A percentile compares a stretch with the other conserved stretches of the same genome.
These are phyloP conservation scores for Drosophila mimetica DNA, from an alignment of 2,888 invertebrate genomes.

Conservation along the genomic window DNA sequence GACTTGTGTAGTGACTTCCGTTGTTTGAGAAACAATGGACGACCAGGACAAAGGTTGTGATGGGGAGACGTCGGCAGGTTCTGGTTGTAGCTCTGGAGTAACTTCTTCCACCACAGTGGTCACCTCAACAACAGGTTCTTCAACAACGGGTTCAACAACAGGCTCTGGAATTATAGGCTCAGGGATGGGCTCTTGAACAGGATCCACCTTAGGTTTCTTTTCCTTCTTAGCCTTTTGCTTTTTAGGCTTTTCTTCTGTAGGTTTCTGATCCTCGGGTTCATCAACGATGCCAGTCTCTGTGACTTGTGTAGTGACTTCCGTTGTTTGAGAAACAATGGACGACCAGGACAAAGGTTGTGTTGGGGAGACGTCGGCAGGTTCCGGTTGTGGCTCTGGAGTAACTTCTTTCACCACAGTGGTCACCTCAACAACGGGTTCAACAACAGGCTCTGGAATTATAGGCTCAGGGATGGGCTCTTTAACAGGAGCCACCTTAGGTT, in stretches of 20 bases:
- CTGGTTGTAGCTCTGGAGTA: background rate
- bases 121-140: background rate
- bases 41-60: slow-evolving; percentile 45
- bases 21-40: slow-evolving; percentile 41
- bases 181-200: background rate
- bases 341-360: slow-evolving; percentile 52
- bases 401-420: slow-evolving; percentile 3
- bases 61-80: background rate
- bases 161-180: background rate
- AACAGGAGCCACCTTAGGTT: background rate
- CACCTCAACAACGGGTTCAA: background rate
- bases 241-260: background rate
- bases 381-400: background rate
- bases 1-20: no score
- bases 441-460: background rate
- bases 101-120: background rate
- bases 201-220: slow-evolving; percentile 1
- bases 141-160: background rate
- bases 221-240: slow-evolving; percentile 11
- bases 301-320: slow-evolving; percentile 9
- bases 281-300: background rate
- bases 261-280: slow-evolving; percentile 1
- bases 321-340: slow-evolving; percentile 56
- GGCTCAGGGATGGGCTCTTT: background rate
- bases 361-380: background rate